Percentiles rank a stretch among this genome's conserved stretches.
These are phyloP conservation scores for Sinonovacula constricta DNA, from an alignment of 1,140 invertebrate species.

Conservation along the genomic window DNA sequence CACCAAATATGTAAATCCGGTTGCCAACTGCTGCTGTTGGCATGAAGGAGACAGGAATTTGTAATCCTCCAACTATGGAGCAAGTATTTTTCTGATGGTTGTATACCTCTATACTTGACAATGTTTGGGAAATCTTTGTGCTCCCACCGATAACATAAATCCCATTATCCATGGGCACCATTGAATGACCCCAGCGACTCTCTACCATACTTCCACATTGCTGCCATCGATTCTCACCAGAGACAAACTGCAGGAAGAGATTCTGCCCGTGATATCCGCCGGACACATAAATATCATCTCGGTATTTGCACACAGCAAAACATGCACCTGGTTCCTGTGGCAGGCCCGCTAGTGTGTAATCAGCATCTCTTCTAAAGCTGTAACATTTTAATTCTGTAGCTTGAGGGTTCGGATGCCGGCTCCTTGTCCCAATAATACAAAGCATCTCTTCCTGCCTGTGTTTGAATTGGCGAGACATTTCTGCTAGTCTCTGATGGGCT, in stretches of 20 bases:
- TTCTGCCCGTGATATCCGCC: constrained; percentile 46
- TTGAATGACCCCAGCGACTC: constrained; percentile 47
- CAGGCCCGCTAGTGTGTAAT: constrained; percentile 31
- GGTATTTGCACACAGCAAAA: constrained; percentile 33
- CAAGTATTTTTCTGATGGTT: constrained; percentile 20
- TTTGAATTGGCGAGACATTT: constrained; percentile 18
- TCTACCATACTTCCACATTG: constrained; percentile 28
- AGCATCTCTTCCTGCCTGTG: constrained; percentile 45
- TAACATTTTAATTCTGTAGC: constrained; percentile 47
- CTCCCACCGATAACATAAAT: constrained; percentile 42
- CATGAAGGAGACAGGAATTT: constrained; percentile 48
- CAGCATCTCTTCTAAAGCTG: constrained; percentile 36
- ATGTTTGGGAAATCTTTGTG: constrained; percentile 10
- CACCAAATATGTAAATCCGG: constrained; percentile 47
- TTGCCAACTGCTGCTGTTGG: constrained; percentile 43
- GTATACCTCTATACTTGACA: constrained; percentile 46
- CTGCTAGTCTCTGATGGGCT: not conserved
- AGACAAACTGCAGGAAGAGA: constrained; percentile 25
- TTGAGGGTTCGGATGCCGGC: constrained; percentile 41
- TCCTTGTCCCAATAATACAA: constrained; percentile 41
- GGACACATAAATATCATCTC: constrained; percentile 35
- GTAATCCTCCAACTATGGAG: constrained; percentile 26
- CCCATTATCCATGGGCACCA: constrained; percentile 13
- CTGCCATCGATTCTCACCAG: constrained; percentile 41
- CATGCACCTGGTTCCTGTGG: constrained; percentile 50